Evolutionary conservation across 2,113 vertebrate species (phyloP).

Genomic region (Orcinus orca): DNA sequence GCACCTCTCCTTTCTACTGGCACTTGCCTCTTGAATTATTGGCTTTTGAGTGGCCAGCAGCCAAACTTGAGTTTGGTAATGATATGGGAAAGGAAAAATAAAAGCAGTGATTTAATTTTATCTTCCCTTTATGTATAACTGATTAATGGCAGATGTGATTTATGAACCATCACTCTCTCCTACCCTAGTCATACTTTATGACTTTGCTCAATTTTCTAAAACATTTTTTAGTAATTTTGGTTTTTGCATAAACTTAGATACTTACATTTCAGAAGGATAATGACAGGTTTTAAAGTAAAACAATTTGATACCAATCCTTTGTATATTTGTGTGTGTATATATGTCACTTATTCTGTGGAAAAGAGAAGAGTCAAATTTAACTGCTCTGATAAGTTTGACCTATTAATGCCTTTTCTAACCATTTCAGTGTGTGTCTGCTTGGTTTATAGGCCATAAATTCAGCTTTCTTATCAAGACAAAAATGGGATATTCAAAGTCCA

Average conservation of each 20-base stretch:
- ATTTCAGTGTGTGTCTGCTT: background rate
- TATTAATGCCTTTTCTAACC: background rate
- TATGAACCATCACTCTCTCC: background rate
- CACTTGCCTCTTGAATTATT: background rate
- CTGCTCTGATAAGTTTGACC: background rate
- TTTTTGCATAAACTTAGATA: background rate
- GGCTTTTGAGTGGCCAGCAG: background rate
- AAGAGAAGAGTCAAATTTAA: background rate
- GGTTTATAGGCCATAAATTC: background rate
- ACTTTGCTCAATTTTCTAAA: background rate
- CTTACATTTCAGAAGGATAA: background rate
- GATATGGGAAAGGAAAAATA: background rate
- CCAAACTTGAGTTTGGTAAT: background rate
- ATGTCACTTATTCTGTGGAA: background rate
- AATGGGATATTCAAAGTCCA: background rate
- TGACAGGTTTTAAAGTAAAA: background rate
- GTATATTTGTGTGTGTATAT: background rate
- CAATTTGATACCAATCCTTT: background rate
- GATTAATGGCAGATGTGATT: background rate
- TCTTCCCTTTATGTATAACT: background rate
- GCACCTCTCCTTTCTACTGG: background rate
- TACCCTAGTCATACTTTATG: background rate
- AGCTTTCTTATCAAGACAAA: background rate
- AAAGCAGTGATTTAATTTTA: background rate
- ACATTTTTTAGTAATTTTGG: background rate